Base-by-base conservation (phyloP, 2,888 invertebrate genomes). In the Meteorus colon region DNA sequence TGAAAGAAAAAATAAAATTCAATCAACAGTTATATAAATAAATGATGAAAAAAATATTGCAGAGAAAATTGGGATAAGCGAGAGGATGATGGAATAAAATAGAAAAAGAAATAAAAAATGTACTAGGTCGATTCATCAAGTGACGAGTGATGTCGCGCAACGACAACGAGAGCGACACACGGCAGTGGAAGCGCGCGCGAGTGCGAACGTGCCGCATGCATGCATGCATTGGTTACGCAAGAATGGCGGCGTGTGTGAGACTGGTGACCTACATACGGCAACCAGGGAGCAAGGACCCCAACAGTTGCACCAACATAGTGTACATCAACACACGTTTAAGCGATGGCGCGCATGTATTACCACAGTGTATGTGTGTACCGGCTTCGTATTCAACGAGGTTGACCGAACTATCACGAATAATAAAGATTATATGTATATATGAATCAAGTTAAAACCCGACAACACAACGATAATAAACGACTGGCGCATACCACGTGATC, bases 211-310 rank as follows among this genome's bases (percentile, higher is more conserved):
- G 65, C 29, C 19, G 72, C 72, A 72, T 72, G 83, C 83, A 83
- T 85, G 85, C 86, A 88, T 89, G 88, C 88, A 88, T 87, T 86
- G 85, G 87, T 89, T 89, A 88, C 89, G 89, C 89, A 89, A 89
- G 87, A 88, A 88, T 84, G 84, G 84, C 83, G 83, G 84, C 89
- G 88, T 88, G 89, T 89, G 89, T 88, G 88, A 89, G 89, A 89
- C 89, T 89, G 89, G 88, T 89, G 89, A 89, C 89, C 89, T 84
- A 89, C 88, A 89, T 89, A 89, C 88, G 87, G 83, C 81, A 82
- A 55, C 73, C 83, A 83, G 89, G 85, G 89, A 87, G 89, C 89
- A 89, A 89, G 88, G 89, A 89, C 89, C 89, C 87, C 88, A 82
- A 31, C 62, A 72, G 55, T 63, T 73, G 73, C 73, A 73, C 65